Base-by-base conservation (phyloP, 2,797 vertebrate species). In the Myripristis murdjan region DNA sequence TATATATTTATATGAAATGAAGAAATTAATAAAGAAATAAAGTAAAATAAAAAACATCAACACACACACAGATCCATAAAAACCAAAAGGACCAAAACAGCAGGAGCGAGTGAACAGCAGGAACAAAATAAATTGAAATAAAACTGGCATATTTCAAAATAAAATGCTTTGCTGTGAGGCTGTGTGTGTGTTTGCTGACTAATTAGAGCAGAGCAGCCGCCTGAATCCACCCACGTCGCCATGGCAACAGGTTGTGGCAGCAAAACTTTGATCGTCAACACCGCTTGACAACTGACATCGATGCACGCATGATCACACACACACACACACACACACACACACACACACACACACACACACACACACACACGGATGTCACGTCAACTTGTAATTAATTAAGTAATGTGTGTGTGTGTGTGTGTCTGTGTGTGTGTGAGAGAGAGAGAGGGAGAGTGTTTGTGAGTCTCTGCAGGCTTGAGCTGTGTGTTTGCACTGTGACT, bases 241-340 rank as follows among this genome's bases (percentile, higher is more conserved):
- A 79, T 81, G 60, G 85, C 52, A 85, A 85, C 82, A 59, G 57
- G 61, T 74, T 59, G 74, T 33, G 22, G 31, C 68, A 65, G 62
- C 44, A 63, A 74, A 84, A 81, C 65, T 72, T 65, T 74, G 63
- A 79, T 69, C 43, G 33, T 35, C 51, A 64, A 58, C 1, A 20
- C 0, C 2, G 60, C 52, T 65, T 47, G 64, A 44, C 16, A 10
- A 54, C 26, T 16, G 10, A 64, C 46, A 78, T 33, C 14, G 7
- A 41, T 67, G 54, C 35, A 69, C 56, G 46, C 24, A 53, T 22
- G 9, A 23, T 15, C 12, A 53, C 49, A 53, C 49, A 37, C 24
- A 16, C 49, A 53, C 12, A 28, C 49, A 53, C 49, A 53, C 23
- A 28, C 12, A 16, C 23, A 28, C 23, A 53, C 24, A 2, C 49